Evolutionary conservation across 2,113 vertebrate species (phyloP), one percentile per base, ranked within the genome.

Genomic region (rat (Rattus norvegicus)): DNA sequence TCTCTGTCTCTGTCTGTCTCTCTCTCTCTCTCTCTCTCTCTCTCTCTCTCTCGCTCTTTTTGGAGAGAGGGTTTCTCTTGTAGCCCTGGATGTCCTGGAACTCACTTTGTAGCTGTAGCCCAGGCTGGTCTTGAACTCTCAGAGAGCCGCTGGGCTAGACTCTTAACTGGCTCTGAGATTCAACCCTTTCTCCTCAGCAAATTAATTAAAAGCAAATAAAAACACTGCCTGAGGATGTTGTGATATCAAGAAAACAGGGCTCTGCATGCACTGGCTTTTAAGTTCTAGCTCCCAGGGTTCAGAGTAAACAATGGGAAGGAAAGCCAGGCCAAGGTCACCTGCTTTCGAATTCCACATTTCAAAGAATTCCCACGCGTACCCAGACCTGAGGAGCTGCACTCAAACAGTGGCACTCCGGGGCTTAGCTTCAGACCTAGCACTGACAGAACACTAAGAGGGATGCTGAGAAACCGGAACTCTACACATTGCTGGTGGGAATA

Each of bases 101-200:
- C 70, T 72, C 36, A 72, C 36, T 73, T 43, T 43, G 43, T 43
- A 43, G 43, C 70, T 39, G n/a, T 39, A 73, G 36, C 39, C 19
- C 70, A 39, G 70, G 20, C 72, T 73, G n/a, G n/a, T 39, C 72
- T 73, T 73, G 72, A 73, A 73, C 72, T 73, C 72, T n/a, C 72
- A 43, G n/a, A 73, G 19, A 43, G 39, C 72, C 4, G 4, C 86
- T 84, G 59, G 59, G 12, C 26, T 94, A n/a, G 33, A 73, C 77
- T 88, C 36, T 90, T 89, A 91, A 91, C 81, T 26, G 63, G 24
- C 43, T 76, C 16, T 49, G 69, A 93, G 56, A 92, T 33, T 88
- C 87, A 84, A 52, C 33, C 89, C 80, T 92, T 88, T 88, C 81
- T 80, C 91, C 77, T 88, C 33, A 90, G 54, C 92, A 49, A 90